Conservation (phyloP, 1,140 invertebrate genomes). For the Amphibalanus amphitrite region DNA sequence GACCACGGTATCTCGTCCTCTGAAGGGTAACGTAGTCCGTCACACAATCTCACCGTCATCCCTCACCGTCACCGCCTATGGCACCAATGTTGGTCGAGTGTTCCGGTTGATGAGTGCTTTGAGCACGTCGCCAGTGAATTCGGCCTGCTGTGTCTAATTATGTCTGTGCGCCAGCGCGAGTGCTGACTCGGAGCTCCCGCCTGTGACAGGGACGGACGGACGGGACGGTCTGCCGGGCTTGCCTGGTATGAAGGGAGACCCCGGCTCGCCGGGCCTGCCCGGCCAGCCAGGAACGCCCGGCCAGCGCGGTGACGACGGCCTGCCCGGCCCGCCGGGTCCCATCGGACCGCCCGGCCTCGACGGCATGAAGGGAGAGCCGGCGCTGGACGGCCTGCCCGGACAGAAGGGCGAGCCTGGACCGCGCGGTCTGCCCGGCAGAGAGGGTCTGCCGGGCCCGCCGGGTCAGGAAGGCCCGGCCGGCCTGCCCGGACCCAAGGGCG, state of each 20-base stretch:
- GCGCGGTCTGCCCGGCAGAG: constrained; percentile 25
- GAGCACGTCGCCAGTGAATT: too few species aligned
- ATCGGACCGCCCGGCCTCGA: constrained; percentile 24
- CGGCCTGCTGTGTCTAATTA: too few species aligned
- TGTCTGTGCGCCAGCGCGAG: too few species aligned
- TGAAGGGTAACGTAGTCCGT: too few species aligned
- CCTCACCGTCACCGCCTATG: too few species aligned
- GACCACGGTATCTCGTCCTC: too few species aligned
- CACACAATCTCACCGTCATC: too few species aligned
- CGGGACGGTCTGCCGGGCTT: constrained; percentile 18
- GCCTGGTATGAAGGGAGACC: constrained; percentile 35
- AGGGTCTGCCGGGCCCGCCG: constrained; percentile 23
- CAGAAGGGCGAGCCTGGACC: constrained; percentile 24
- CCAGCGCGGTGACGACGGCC: constrained; percentile 18
- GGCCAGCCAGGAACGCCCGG: constrained; percentile 13
- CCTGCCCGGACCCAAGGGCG: constrained; percentile 18
- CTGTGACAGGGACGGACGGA: too few species aligned
- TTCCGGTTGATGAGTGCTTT: too few species aligned
- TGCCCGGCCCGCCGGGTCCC: constrained; percentile 18
- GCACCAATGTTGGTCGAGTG: too few species aligned
- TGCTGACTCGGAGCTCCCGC: too few species aligned
- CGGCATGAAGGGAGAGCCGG: constrained; percentile 26
- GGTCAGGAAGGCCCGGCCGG: constrained; percentile 21
- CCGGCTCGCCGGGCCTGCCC: constrained; percentile 10
- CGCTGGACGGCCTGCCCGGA: constrained; percentile 23